Percentiles rank a stretch among this genome's conserved stretches.
These are phyloP conservation scores for Scolopax bukidnonensis DNA, from an alignment of 2,797 vertebrate species.

Conservation along the genomic window DNA sequence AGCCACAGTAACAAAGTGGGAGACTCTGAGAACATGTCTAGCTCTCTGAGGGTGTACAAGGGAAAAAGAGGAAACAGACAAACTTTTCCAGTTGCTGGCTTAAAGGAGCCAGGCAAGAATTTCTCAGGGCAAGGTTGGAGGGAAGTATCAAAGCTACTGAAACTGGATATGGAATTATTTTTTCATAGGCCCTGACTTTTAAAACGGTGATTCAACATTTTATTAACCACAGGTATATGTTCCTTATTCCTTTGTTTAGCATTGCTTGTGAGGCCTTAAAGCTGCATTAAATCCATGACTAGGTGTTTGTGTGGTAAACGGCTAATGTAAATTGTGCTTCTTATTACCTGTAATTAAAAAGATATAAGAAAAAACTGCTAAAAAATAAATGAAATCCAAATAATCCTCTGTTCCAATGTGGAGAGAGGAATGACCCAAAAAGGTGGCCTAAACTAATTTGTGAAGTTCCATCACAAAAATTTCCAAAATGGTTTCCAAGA, in stretches of 20 bases:
- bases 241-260: background rate
- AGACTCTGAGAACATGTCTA: background rate
- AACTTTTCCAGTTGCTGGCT: background rate
- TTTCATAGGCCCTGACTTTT: background rate
- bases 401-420: background rate
- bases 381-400: background rate
- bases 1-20: background rate
- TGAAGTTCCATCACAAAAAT: background rate
- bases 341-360: background rate
- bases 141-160: rapidly evolving
- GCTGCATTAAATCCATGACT: background rate
- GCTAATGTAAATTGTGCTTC: background rate
- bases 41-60: background rate
- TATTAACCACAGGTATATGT: background rate
- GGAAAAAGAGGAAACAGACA: background rate
- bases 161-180: background rate
- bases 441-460: background rate
- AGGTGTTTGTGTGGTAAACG: background rate
- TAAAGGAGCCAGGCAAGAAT: background rate
- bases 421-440: background rate
- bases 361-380: background rate
- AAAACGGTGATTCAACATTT: background rate
- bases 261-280: background rate
- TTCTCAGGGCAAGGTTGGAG: background rate
- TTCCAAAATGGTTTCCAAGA: background rate